A percentile compares a stretch with the other conserved stretches of the same genome.
Evolutionary conservation across 2,113 vertebrate genomes (phyloP).

Genomic region (Nothocercus nigrocapillus): DNA sequence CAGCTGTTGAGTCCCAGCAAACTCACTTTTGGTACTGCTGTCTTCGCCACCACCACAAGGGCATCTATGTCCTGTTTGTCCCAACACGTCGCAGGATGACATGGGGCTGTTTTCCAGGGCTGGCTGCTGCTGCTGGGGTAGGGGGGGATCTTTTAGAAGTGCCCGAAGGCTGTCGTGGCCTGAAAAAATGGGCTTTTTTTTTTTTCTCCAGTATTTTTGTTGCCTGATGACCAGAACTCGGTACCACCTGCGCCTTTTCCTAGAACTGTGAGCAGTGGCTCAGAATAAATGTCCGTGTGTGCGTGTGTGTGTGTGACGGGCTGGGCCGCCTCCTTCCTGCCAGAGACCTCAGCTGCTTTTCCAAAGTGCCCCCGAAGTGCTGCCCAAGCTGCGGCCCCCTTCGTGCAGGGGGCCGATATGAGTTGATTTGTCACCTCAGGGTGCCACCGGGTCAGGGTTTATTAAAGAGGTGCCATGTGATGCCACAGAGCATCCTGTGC

Average conservation of each 20-base stretch:
- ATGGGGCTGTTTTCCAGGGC: no score
- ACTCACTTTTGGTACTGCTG: rapidly evolving
- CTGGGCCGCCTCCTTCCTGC: rapidly evolving
- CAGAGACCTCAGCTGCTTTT: background rate
- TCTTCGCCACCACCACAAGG: rapidly evolving
- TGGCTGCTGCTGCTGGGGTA: background rate
- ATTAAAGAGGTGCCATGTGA: no score
- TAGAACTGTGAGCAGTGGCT: background rate
- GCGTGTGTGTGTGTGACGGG: background rate
- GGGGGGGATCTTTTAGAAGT: background rate
- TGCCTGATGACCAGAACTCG: background rate
- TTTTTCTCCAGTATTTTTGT: background rate
- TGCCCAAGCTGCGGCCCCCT: no score
- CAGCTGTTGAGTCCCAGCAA: rapidly evolving
- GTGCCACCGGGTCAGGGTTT: no score
- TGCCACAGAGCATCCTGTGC: no score
- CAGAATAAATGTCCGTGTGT: slow-evolving; percentile 2
- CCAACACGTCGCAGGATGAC: rapidly evolving
- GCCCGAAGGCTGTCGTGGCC: background rate
- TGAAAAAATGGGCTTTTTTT: background rate
- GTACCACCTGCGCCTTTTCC: background rate
- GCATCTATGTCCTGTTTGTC: background rate
- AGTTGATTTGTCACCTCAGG: no score
- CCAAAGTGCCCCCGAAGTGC: no score
- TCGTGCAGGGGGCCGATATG: no score